Evolutionary conservation across 2,113 vertebrate genomes (phyloP).

Genomic region (Menura novaehollandiae): DNA sequence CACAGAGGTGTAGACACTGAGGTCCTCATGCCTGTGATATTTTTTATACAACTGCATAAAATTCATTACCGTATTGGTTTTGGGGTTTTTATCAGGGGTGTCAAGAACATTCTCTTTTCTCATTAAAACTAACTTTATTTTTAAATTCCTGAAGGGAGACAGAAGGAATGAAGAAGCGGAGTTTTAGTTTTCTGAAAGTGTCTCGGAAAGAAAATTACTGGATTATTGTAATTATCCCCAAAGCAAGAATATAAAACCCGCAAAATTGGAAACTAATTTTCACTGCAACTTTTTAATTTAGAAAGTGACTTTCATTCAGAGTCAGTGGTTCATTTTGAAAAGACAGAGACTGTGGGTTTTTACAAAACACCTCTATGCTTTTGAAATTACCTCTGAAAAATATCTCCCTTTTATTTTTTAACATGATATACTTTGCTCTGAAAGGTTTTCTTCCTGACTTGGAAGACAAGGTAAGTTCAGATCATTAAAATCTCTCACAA

Average conservation of each 20-base stretch:
- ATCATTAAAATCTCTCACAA: not conserved
- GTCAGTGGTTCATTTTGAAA: not conserved
- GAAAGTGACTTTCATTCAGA: not conserved
- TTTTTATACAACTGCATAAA: not conserved
- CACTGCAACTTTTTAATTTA: not conserved
- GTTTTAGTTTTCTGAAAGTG: not conserved
- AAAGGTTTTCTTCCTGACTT: not conserved
- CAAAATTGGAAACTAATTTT: not conserved
- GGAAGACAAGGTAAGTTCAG: not conserved
- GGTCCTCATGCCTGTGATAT: accelerated
- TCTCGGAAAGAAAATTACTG: not conserved
- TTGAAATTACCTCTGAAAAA: not conserved
- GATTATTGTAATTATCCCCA: not conserved
- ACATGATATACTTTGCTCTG: not conserved
- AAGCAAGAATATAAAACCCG: not conserved
- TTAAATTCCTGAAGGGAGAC: not conserved
- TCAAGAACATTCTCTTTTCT: not conserved
- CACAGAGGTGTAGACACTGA: not conserved
- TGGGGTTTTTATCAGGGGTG: not conserved
- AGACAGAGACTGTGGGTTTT: not conserved
- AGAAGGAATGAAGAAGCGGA: not conserved
- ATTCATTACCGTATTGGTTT: not conserved
- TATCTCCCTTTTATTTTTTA: not conserved
- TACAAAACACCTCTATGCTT: not conserved
- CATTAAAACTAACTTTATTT: not conserved